These are phyloP conservation scores for Dolomedes plantarius DNA, from an alignment of 2,888 invertebrate species.

Conservation along the genomic window DNA sequence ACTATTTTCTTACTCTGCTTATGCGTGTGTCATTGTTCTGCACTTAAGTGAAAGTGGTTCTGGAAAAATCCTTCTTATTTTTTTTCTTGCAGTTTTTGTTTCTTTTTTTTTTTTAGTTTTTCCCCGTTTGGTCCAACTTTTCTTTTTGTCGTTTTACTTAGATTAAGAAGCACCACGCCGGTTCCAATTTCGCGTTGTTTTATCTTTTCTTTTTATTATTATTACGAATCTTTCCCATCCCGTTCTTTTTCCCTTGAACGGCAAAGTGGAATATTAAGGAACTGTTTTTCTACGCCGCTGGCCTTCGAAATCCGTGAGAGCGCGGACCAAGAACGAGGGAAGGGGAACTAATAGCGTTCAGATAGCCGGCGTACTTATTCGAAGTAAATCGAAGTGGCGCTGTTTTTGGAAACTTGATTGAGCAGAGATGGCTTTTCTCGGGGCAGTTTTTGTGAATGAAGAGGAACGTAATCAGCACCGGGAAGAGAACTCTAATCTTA, in stretches of 20 bases:
- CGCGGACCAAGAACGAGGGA: slow-evolving; percentile 16
- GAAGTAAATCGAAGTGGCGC: slow-evolving; percentile 37
- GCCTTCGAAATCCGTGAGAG: slow-evolving; percentile 29
- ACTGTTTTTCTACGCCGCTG: slow-evolving; percentile 22
- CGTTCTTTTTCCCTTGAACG: slow-evolving; percentile 24
- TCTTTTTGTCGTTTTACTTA: slow-evolving; percentile 60
- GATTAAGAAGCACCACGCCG: slow-evolving; percentile 64
- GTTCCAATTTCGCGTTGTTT: slow-evolving; percentile 59
- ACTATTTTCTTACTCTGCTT: slow-evolving; percentile 6
- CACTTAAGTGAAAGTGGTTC: slow-evolving; percentile 69
- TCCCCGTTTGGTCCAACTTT: slow-evolving; percentile 15
- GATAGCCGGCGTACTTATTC: slow-evolving; percentile 50
- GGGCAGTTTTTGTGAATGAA: slow-evolving; percentile 19
- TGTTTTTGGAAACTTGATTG: slow-evolving; percentile 45
- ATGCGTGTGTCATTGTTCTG: slow-evolving; percentile 61
- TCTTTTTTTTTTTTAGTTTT: slow-evolving; percentile 6
- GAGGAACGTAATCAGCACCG: background rate
- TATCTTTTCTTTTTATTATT: slow-evolving; percentile 17
- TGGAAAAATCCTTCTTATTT: slow-evolving; percentile 46
- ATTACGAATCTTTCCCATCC: background rate
- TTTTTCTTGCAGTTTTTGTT: slow-evolving; percentile 20
- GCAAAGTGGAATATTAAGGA: slow-evolving; percentile 63
- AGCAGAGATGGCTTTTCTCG: slow-evolving; percentile 8
- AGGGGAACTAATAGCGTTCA: slow-evolving; percentile 54
- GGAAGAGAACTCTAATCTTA: no score